These are phyloP conservation scores for Diachasma alloeum DNA, from an alignment of 1,140 invertebrate genomes.

Conservation along the genomic window DNA sequence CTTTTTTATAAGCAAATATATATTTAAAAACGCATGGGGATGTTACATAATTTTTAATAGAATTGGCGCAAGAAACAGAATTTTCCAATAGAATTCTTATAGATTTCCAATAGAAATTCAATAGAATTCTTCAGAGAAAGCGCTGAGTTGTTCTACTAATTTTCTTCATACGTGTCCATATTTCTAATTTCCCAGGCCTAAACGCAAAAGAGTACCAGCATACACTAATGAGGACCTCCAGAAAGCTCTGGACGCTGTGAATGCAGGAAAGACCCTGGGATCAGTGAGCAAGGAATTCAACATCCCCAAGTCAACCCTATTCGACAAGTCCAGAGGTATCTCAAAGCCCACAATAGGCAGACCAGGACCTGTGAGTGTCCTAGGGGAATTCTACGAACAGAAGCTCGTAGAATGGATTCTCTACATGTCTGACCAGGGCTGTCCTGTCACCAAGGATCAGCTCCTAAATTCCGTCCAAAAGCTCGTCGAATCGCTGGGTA, in stretches of 20 bases:
- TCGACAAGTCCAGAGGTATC: not conserved
- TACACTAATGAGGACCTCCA: not conserved
- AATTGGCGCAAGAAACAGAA: too few species aligned
- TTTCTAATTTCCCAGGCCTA: not conserved
- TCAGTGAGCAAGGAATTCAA: not conserved
- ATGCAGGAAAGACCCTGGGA: not conserved
- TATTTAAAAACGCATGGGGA: too few species aligned
- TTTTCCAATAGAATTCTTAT: too few species aligned
- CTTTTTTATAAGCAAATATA: too few species aligned
- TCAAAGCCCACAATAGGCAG: not conserved
- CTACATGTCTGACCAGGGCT: constrained; percentile 9
- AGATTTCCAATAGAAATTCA: too few species aligned
- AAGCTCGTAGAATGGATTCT: constrained; percentile 22
- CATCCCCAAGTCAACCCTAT: not conserved
- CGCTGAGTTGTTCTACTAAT: too few species aligned
- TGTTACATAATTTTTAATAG: too few species aligned
- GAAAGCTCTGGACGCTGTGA: not conserved
- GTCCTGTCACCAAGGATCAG: constrained; percentile 34
- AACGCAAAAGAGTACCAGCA: not conserved
- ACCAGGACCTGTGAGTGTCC: not conserved
- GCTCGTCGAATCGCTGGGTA: not conserved
- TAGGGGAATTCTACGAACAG: constrained; percentile 5
- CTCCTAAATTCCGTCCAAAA: constrained; percentile 21
- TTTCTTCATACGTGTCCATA: too few species aligned
- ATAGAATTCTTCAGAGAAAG: too few species aligned